Evolutionary conservation across 2,888 invertebrate genomes (phyloP), one percentile per base, ranked within the genome.

Genomic region (Linnaemya vulpina): DNA sequence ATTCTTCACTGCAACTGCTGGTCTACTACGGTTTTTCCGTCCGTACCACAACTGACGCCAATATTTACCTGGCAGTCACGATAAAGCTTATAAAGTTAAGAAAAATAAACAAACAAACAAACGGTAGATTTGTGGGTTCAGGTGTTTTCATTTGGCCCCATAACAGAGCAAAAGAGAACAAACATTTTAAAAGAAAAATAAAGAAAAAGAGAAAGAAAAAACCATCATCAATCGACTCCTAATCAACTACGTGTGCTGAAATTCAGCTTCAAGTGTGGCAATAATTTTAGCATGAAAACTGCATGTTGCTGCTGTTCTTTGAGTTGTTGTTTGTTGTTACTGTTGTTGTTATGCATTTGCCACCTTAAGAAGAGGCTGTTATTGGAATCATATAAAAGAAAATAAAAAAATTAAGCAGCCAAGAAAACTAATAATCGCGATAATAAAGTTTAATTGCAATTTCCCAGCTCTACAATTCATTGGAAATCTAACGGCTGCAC

Each of bases 231-330:
- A 70, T 75, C 46, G 46, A 46, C 62, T 13, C 73, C 62, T 77
- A 73, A 83, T 83, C 55, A 65, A 74, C 62, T 83, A 83, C 83
- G 73, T 78, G 83, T 83, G 83, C 78, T 78, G 22, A 53, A 74
- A 74, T 74, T 62, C 46, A 20, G 74, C 62, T 53, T 67, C 68
- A 83, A 78, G 83, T 74, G 77, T 83, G 83, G 73, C 63, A 68
- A 78, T 55, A 74, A 68, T 68, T 74, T 73, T 43, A 43, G 53
- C 62, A 68, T 70, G 46, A 58, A 62, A 43, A 63, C 22, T 51
- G 4, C 13, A 49, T n/a, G 13, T 22, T 30, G 30, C 30, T 30
- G 30, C 30, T 30, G 13, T 22, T 40, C 10, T n/a, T n/a, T n/a
- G n/a, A n/a, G n/a, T n/a, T 13, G 17, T 38, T 63, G 46, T 49